phyloP scores from a whole-genome alignment of 2,888 invertebrate species.

The Aquatica leii region DNA sequence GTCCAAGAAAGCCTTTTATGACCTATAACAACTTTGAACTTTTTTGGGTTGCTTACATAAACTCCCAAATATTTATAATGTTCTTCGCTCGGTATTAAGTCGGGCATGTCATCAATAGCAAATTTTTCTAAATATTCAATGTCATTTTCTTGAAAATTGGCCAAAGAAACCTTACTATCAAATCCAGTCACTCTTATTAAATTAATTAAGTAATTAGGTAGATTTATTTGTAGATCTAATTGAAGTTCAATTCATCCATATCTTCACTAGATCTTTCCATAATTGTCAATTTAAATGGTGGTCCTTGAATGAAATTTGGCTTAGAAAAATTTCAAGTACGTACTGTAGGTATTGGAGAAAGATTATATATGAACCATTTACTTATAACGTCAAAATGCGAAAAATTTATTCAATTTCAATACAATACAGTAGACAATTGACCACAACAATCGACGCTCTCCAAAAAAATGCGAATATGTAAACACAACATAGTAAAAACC shows the following conservation, averaged over 20 bases:
- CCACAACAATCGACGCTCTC: neutral
- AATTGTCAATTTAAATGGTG: slow-evolving; percentile 3
- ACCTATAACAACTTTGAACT: slow-evolving; percentile 4
- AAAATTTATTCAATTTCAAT: slow-evolving; percentile 3
- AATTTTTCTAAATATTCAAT: too few species aligned
- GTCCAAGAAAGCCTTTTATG: too few species aligned
- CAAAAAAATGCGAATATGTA: too few species aligned
- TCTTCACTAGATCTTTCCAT: neutral
- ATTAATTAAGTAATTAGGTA: neutral
- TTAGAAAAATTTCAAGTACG: neutral
- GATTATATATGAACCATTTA: neutral
- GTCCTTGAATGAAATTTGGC: slow-evolving; percentile 1
- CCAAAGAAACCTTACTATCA: slow-evolving; percentile 4
- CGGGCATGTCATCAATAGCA: slow-evolving; percentile 6
- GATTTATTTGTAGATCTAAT: neutral
- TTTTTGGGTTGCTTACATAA: slow-evolving; percentile 6
- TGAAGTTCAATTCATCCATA: slow-evolving; percentile 5
- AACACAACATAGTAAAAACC: too few species aligned
- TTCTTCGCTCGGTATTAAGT: slow-evolving; percentile 4
- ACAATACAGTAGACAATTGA: neutral
- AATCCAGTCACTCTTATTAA: neutral
- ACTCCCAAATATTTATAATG: slow-evolving; percentile 10
- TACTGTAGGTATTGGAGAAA: slow-evolving; percentile 4
- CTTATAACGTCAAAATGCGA: slow-evolving; percentile 1
- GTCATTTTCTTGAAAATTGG: slow-evolving; percentile 7